Base-by-base conservation (phyloP, 1,140 invertebrate genomes). In the Paraescarpia echinospica region DNA sequence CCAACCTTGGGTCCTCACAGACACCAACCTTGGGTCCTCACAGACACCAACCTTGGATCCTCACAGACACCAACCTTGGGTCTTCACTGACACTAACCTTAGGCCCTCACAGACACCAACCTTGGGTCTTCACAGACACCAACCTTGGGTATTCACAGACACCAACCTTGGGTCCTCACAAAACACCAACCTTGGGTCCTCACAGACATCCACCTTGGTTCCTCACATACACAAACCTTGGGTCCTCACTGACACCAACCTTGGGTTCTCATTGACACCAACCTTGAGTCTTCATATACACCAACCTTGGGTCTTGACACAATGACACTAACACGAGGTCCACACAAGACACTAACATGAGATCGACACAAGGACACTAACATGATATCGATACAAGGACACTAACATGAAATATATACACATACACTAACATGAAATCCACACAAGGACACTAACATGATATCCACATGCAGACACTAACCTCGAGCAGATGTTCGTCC, bases 401-500 rank as follows among this genome's bases (percentile, higher is more conserved):
- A 90, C 59, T 77, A 77, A 14, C 59, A 18, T 8, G 14, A 77
- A 2, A 31, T 77, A 1, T 1, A 22, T 18, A 92, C 34, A 27
- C 5, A 5, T 8, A 92, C 89, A 90, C 59, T 77, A 77, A 22
- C 27, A 18, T 12, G 18, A 77, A 18, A 31, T 77, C 12, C 12
- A 27, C 14, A 27, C 9, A 77, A 77, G 4, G 59, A 77, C 22
- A 77, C 59, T 77, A 77, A 22, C 59, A 18, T 77, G 18, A 77
- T 14, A 31, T 77, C 12, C 12, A 27, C 59, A 77, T 18, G 22
- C 8, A 18, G 59, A 77, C 59, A 77, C 59, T 77, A 77, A 27
- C 95, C 94, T 96, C 95, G n/a, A 94, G 92, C 35, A 96, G 92
- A 9, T 94, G 94, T 94, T 96, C 95, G 94, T 96, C 95, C 14